Evolutionary conservation across 2,113 vertebrate genomes (phyloP).

Genomic region (Coturnix japonica): DNA sequence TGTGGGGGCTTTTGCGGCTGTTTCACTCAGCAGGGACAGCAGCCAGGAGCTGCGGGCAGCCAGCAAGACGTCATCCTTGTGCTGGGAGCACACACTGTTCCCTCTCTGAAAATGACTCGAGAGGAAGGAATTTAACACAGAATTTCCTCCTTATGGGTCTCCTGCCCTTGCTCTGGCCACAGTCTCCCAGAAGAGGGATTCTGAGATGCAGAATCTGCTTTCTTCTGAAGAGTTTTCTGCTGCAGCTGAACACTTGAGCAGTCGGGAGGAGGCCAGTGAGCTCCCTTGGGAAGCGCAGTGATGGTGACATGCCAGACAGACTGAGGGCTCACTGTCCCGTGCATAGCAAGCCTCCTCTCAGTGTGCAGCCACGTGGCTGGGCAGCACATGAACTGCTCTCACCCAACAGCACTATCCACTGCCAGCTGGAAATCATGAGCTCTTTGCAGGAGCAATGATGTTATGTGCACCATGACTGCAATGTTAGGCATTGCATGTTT

Average conservation of each 20-base stretch:
- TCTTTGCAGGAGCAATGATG: background rate
- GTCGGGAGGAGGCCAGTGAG: background rate
- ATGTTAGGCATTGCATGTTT: background rate
- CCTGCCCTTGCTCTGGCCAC: background rate
- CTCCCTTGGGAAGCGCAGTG: background rate
- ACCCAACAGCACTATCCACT: background rate
- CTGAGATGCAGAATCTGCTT: background rate
- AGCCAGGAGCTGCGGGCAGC: conserved; percentile 1
- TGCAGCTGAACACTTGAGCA: background rate
- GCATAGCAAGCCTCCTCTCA: background rate
- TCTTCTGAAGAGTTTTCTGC: background rate
- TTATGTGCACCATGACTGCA: background rate
- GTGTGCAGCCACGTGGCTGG: rapidly evolving
- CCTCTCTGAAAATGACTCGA: background rate
- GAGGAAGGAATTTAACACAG: conserved; percentile 59
- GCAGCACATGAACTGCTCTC: background rate
- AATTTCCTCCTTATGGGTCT: conserved; percentile 31
- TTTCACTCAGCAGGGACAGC: background rate
- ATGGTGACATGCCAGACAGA: background rate
- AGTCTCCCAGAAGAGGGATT: background rate
- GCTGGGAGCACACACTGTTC: conserved; percentile 56
- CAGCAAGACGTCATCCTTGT: conserved; percentile 33
- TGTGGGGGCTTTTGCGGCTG: background rate
- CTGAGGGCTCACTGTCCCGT: rapidly evolving
- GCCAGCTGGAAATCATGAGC: background rate